phyloP scores from a whole-genome alignment of 2,888 invertebrate species.

The Eilema griseolum region DNA sequence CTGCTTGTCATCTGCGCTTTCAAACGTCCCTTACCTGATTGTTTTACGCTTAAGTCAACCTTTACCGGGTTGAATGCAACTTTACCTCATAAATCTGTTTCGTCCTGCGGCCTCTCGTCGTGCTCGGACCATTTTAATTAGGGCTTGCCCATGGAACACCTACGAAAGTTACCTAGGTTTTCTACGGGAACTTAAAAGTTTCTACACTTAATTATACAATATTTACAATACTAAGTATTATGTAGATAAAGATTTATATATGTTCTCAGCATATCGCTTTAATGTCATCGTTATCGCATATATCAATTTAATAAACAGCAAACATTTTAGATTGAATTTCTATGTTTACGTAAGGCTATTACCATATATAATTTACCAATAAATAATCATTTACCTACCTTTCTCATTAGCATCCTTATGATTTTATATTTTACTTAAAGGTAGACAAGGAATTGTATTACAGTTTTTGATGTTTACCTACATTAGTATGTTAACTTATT shows the following conservation, averaged over 20 bases:
- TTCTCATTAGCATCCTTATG: background rate
- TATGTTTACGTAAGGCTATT: background rate
- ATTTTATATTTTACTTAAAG: background rate
- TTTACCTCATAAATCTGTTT: too few relatives aligned
- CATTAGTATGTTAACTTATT: too few relatives aligned
- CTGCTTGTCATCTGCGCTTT: too few relatives aligned
- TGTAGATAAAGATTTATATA: background rate
- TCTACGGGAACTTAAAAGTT: too few relatives aligned
- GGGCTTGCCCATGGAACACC: too few relatives aligned
- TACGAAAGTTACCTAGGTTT: too few relatives aligned
- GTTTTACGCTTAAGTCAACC: too few relatives aligned
- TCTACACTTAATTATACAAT: background rate
- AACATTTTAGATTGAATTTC: background rate
- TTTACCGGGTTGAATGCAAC: too few relatives aligned
- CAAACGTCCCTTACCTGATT: too few relatives aligned
- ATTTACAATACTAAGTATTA: background rate
- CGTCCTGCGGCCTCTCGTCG: too few relatives aligned
- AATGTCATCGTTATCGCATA: constrained; percentile 4
- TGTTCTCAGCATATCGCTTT: background rate
- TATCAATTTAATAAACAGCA: background rate
- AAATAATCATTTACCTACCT: background rate
- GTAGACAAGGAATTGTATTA: background rate
- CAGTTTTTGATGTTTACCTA: background rate
- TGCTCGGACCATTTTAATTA: too few relatives aligned
- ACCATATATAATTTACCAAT: background rate